These are phyloP conservation scores for Nycticebus coucang DNA, from an alignment of 2,113 vertebrate species.

Conservation along the genomic window DNA sequence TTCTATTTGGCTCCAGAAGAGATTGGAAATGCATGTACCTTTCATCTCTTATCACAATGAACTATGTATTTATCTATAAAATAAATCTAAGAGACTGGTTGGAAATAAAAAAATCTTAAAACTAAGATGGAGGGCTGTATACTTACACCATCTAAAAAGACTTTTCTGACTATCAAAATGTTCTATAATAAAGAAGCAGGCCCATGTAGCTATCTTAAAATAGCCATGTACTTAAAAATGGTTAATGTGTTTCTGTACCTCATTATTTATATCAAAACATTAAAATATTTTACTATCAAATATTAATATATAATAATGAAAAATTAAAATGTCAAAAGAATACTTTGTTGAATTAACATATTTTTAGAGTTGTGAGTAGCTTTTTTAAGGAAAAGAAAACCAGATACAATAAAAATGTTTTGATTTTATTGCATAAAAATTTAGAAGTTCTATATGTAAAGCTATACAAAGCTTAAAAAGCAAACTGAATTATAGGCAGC, in stretches of 20 bases:
- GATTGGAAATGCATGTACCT: not conserved
- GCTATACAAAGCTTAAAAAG: not conserved
- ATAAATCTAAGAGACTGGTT: not conserved
- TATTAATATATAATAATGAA: not conserved
- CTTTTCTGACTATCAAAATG: not conserved
- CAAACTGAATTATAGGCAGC: not conserved
- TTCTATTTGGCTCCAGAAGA: not conserved
- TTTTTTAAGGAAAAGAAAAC: not conserved
- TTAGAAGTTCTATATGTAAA: not conserved
- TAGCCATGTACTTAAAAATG: not conserved
- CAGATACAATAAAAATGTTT: not conserved
- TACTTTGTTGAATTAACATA: not conserved
- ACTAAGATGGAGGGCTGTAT: not conserved
- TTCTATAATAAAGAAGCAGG: not conserved
- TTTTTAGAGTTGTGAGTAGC: not conserved
- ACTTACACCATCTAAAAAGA: not conserved
- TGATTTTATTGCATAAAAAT: not conserved
- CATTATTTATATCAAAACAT: not conserved
- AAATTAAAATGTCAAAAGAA: not conserved
- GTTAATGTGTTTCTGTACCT: not conserved
- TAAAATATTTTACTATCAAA: not conserved
- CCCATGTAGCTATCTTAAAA: not conserved
- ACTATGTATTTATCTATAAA: not conserved
- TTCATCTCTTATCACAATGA: not conserved
- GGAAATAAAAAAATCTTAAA: not conserved